A percentile compares a stretch with the other conserved stretches of the same genome.
phyloP scores from a whole-genome alignment of 2,113 vertebrate species.

The Maccullochella peelii region DNA sequence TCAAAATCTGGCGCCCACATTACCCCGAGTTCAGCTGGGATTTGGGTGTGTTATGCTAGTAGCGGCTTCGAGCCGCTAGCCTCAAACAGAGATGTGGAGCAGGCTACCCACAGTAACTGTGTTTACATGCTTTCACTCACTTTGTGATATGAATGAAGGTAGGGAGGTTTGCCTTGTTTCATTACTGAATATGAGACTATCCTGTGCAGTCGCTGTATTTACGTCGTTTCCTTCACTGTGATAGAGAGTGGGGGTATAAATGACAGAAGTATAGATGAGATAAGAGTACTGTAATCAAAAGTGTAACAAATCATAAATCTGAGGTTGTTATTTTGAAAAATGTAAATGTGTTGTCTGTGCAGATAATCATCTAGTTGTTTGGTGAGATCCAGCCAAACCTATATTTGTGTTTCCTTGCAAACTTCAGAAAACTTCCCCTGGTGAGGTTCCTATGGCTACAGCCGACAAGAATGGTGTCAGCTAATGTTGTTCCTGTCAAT shows the following conservation, averaged over 20 bases:
- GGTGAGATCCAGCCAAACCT: not conserved
- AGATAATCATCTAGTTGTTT: not conserved
- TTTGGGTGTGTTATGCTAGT: not conserved
- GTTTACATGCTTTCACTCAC: not conserved
- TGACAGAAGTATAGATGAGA: not conserved
- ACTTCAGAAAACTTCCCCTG: slow-evolving; percentile 25
- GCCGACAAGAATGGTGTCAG: slow-evolving; percentile 38
- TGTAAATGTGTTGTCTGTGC: not conserved
- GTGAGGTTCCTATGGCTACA: slow-evolving; percentile 33
- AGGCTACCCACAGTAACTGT: not conserved
- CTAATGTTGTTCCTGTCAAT: slow-evolving; percentile 60
- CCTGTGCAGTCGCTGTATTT: not conserved
- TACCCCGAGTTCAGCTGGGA: not conserved
- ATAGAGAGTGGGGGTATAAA: not conserved
- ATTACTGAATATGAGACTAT: not conserved
- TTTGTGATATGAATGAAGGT: not conserved
- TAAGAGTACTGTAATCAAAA: not conserved
- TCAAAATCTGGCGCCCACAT: not conserved
- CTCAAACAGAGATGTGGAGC: not conserved
- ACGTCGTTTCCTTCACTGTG: not conserved
- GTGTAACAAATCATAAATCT: not conserved
- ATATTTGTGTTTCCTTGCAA: not conserved
- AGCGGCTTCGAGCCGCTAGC: not conserved
- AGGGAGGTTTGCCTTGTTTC: not conserved
- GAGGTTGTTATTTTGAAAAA: too few species aligned